These are phyloP conservation scores for Ectemnius cavifrons DNA, from an alignment of 2,888 invertebrate species.

Conservation along the genomic window DNA sequence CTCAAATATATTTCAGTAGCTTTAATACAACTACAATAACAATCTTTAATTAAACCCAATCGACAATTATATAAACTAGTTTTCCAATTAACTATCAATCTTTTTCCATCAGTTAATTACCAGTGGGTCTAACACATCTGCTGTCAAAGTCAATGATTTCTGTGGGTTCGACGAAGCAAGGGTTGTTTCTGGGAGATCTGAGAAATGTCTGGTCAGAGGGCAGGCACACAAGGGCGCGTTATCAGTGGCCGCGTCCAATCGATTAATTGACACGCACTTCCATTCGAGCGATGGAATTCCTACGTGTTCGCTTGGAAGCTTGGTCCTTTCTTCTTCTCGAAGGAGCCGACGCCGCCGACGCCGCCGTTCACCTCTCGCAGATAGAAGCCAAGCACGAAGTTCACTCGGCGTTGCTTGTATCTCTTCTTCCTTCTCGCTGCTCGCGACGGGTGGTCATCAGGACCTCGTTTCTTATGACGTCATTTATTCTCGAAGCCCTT, in stretches of 20 bases:
- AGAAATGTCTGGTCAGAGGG: slow-evolving; percentile 1
- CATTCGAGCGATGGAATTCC: too few relatives aligned
- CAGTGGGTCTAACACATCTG: too few relatives aligned
- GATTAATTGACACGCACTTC: too few relatives aligned
- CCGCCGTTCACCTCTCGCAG: slow-evolving; percentile 18
- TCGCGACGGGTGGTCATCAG: slow-evolving; percentile 70
- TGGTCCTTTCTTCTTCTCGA: neutral
- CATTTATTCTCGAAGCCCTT: slow-evolving; percentile 68
- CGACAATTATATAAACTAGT: too few relatives aligned
- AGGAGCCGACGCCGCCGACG: neutral
- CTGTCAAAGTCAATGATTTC: too few relatives aligned
- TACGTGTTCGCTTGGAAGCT: too few relatives aligned
- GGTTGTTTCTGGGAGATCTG: neutral
- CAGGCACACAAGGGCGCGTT: too few relatives aligned
- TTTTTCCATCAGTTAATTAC: too few relatives aligned
- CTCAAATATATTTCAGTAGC: neutral
- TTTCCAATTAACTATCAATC: too few relatives aligned
- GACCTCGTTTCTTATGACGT: slow-evolving; percentile 72
- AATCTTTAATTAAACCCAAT: too few relatives aligned
- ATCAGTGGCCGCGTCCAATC: too few relatives aligned
- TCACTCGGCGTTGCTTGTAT: slow-evolving; percentile 30
- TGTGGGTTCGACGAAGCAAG: slow-evolving; percentile 7
- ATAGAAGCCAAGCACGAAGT: slow-evolving; percentile 8
- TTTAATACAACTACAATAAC: too few relatives aligned
- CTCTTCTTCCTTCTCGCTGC: slow-evolving; percentile 53